phyloP scores from a whole-genome alignment of 2,797 vertebrate species.

The Cryptoblepharus egeriae region DNA sequence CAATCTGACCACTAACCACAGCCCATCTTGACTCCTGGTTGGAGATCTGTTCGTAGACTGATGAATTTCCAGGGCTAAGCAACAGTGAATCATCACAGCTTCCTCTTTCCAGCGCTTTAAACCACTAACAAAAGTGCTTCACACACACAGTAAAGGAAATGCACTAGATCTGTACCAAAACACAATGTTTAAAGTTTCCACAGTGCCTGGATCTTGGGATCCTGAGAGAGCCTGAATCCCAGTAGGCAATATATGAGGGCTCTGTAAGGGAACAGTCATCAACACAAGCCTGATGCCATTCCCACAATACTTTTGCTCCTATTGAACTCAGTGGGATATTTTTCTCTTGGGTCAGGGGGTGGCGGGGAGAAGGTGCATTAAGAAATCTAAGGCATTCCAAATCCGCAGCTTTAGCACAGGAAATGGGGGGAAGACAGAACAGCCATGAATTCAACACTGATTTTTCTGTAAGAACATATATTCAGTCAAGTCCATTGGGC shows the following conservation, averaged over 20 bases:
- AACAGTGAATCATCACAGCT: not conserved
- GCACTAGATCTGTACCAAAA: not conserved
- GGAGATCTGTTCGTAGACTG: too few relatives aligned
- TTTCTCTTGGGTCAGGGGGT: not conserved
- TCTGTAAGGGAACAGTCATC: too few relatives aligned
- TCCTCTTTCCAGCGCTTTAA: not conserved
- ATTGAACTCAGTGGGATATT: not conserved
- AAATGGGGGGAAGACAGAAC: not conserved
- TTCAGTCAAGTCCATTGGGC: not conserved
- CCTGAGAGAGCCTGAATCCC: too few relatives aligned
- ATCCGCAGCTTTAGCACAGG: slow-evolving; percentile 8
- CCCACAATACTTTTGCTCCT: not conserved
- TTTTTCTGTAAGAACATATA: not conserved
- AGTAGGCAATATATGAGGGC: too few relatives aligned
- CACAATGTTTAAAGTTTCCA: not conserved
- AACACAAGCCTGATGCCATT: not conserved
- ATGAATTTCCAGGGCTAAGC: not conserved
- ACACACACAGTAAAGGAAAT: not conserved
- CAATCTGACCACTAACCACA: not conserved
- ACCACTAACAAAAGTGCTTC: not conserved
- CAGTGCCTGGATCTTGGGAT: not conserved
- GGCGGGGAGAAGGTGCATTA: not conserved
- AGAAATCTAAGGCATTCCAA: not conserved
- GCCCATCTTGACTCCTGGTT: not conserved
- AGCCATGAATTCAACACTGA: not conserved